Evolutionary conservation across 2,888 invertebrate genomes (phyloP).

Genomic region (Merodon equestris): DNA sequence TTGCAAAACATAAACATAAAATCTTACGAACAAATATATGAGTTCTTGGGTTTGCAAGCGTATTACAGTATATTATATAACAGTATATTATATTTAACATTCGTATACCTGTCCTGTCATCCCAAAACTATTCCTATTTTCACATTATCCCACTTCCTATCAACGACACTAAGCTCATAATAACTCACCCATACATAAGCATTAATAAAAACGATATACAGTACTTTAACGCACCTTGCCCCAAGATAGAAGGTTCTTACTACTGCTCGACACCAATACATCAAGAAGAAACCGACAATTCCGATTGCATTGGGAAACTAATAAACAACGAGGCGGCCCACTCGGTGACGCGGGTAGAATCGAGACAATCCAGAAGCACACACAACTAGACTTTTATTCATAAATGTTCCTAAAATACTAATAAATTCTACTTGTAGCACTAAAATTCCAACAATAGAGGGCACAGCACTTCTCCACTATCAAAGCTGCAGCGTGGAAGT

Average conservation of each 20-base stretch:
- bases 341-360: slow-evolving; percentile 14
- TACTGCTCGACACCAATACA: slow-evolving; percentile 13
- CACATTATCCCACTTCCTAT: slow-evolving; percentile 38
- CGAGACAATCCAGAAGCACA: slow-evolving; percentile 2
- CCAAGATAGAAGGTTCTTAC: slow-evolving; percentile 35
- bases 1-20: slow-evolving; percentile 39
- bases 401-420: slow-evolving; percentile 18
- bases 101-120: slow-evolving; percentile 23
- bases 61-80: slow-evolving; percentile 59
- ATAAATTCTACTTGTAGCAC: slow-evolving; percentile 31
- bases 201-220: slow-evolving; percentile 28
- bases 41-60: slow-evolving; percentile 52
- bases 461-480: slow-evolving; percentile 26
- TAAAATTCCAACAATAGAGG: slow-evolving; percentile 6
- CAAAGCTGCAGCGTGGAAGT: slow-evolving; percentile 11
- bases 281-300: slow-evolving; percentile 16
- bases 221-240: slow-evolving; percentile 28
- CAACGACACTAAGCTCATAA: slow-evolving; percentile 33
- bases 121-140: slow-evolving; percentile 17
- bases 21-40: slow-evolving; percentile 54
- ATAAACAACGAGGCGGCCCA: slow-evolving; percentile 28
- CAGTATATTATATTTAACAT: slow-evolving; percentile 52
- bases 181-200: slow-evolving; percentile 20
- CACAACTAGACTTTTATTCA: slow-evolving; percentile 34
- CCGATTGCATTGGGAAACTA: slow-evolving; percentile 27